These are phyloP conservation scores for Tachycineta bicolor DNA, from an alignment of 2,113 vertebrate genomes.

Conservation along the genomic window DNA sequence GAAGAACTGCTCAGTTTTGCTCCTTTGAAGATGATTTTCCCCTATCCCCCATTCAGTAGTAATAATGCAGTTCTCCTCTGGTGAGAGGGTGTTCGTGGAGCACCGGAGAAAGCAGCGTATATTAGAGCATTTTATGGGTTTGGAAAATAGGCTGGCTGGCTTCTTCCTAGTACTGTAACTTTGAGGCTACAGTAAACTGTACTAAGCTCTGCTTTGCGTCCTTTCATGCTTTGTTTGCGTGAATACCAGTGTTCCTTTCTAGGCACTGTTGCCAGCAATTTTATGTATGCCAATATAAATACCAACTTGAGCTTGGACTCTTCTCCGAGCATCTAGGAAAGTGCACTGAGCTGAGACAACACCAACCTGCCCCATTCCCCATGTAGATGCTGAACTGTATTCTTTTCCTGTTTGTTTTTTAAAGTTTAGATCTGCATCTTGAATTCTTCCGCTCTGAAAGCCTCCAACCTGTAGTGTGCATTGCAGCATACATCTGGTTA, in stretches of 20 bases:
- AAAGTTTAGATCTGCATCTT: constrained; percentile 3
- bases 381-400: constrained; percentile 33
- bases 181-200: constrained; percentile 52
- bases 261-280: constrained; percentile 36
- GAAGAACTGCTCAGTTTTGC: constrained; percentile 18
- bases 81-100: background rate
- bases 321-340: constrained; percentile 51
- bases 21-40: constrained; percentile 7
- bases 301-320: constrained; percentile 55
- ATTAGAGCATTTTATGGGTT: constrained; percentile 41
- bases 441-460: constrained; percentile 23
- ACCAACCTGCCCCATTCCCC: constrained; percentile 28
- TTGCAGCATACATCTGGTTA: constrained; percentile 15
- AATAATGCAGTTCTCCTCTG: constrained; percentile 31
- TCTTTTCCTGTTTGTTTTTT: constrained; percentile 44
- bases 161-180: constrained; percentile 63
- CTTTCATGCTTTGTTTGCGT: constrained; percentile 59
- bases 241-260: constrained; percentile 56
- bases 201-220: constrained; percentile 65
- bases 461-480: background rate
- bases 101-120: background rate
- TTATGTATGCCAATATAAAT: constrained; percentile 49
- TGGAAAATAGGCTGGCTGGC: constrained; percentile 45
- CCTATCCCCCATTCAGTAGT: background rate
- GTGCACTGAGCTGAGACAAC: constrained; percentile 60